Base-by-base conservation (phyloP, 2,113 vertebrate species). In the Mus pahari region DNA sequence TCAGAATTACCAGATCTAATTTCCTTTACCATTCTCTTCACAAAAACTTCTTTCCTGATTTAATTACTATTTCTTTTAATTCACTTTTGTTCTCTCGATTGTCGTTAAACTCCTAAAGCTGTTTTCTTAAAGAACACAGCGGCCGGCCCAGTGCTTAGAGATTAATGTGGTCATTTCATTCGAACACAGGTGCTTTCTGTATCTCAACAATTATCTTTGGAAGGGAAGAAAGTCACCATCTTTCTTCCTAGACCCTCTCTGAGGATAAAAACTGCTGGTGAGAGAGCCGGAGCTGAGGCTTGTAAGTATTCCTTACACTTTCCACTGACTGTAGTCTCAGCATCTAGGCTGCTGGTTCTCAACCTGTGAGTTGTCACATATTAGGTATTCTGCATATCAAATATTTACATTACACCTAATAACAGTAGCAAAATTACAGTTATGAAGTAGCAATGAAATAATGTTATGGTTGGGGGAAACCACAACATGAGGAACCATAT, bases 41-140 rank as follows among this genome's bases (percentile, higher is more conserved):
- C 94, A 96, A 96, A 98, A 97, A 96, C 96, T 96, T 97, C 96
- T 95, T 93, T 94, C 91, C 96, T 95, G 95, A 98, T 98, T 97
- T 97, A 97, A 98, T 98, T 97, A 95, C 91, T 86, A 82, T 96
- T 96, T 96, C 94, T 97, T 95, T 97, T 96, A 97, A 98, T 97
- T 96, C 83, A 92, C 91, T 98, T 97, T 95, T 42, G n/a, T 88
- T 77, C 96, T 97, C 96, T 96, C 73, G 62, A 94, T 96, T 97
- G 96, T 93, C 45, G 24, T 95, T 96, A 97, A 98, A 97, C 96
- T 96, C 97, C 89, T 96, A 66, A 96, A 91, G 89, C 97, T 97
- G 96, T 97, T 95, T 97, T 81, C 95, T 90, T 70, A 68, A 97
- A 95, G 95, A 97, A 96, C 92, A 79, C 75, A 68, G 95, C 0